Evolutionary conservation across 2,888 invertebrate genomes (phyloP), one percentile per base, ranked within the genome.

Genomic region (Pterobdella sp.): DNA sequence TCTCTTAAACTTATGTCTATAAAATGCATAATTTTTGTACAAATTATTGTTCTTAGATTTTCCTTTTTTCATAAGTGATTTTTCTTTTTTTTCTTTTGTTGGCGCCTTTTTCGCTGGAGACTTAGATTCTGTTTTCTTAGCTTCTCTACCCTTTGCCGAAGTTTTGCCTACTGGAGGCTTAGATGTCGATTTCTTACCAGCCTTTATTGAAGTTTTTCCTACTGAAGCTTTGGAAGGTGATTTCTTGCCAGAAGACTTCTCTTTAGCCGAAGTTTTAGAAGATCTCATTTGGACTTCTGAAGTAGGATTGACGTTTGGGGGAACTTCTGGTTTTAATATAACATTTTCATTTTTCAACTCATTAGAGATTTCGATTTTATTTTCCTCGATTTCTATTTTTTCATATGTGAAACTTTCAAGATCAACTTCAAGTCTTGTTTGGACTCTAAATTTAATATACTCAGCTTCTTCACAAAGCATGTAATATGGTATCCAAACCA

Each of bases 401-500:
- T 42, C 18, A 14, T 42, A 14, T 7, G 42, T 14, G 18, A 14
- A 42, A 42, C 42, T 42, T 42, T 42, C 18, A 42, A 42, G 7
- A 14, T 42, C 42, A 22, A 56, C 60, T 14, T 56, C 26, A 3
- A 56, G 14, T 56, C 60, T 56, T 22, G 14, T 56, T 26, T 56
- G 18, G n/a, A 56, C 60, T 26, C 60, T 56, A 3, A 14, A n/a
- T n/a, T 7, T 18, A 22, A 56, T 3, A 26, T 26, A 26, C n/a
- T 56, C 60, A 3, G 60, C 60, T 56, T 56, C 60, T 4, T 56
- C n/a, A 26, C 60, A 56, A 3, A 56, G 60, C 3, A 56, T 4
- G n/a, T 56, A n/a, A 26, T 26, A 56, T 4, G 60, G 60, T 26
- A 56, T 26, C 60, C 60, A 56, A n/a, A 56, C 60, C n/a, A 56